Evolutionary conservation across 2,797 vertebrate genomes (phyloP).

Genomic region (Diplodus sargus): DNA sequence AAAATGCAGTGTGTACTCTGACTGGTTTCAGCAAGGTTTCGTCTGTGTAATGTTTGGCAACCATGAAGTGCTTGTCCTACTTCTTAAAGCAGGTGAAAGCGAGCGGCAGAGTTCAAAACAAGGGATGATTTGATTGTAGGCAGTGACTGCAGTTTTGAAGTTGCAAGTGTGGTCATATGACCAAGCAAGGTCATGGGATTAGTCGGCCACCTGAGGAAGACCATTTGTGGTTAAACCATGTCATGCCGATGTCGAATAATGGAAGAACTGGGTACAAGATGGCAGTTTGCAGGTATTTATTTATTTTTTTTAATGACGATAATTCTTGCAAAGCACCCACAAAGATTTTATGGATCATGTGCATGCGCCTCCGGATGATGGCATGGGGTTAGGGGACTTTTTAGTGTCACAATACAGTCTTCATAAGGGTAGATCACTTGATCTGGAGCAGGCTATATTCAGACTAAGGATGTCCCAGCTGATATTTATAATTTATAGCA

Average conservation of each 20-base stretch:
- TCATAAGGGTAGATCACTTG: neutral
- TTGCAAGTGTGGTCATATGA: conserved; percentile 25
- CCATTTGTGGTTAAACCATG: neutral
- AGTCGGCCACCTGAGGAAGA: conserved; percentile 9
- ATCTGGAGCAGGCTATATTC: conserved; percentile 47
- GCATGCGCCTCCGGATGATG: neutral
- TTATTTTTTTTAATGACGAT: neutral
- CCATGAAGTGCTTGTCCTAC: neutral
- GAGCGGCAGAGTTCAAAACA: neutral
- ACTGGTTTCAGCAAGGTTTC: conserved; percentile 24
- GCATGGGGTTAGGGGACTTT: neutral
- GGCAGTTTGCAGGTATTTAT: neutral
- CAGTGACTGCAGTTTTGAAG: conserved; percentile 4
- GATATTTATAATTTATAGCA: conserved; percentile 62
- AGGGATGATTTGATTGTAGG: neutral
- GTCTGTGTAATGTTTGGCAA: neutral
- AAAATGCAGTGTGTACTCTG: conserved; percentile 27
- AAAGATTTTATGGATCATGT: neutral
- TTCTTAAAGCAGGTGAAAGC: conserved; percentile 8
- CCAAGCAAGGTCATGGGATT: conserved; percentile 32
- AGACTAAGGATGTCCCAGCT: conserved; percentile 46
- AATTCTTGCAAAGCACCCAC: neutral
- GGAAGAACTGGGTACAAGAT: neutral
- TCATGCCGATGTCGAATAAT: neutral
- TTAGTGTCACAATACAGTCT: neutral